A percentile compares a stretch with the other conserved stretches of the same genome.
These are phyloP conservation scores for Darevskia mixta DNA, from an alignment of 2,797 vertebrate genomes.

Conservation along the genomic window DNA sequence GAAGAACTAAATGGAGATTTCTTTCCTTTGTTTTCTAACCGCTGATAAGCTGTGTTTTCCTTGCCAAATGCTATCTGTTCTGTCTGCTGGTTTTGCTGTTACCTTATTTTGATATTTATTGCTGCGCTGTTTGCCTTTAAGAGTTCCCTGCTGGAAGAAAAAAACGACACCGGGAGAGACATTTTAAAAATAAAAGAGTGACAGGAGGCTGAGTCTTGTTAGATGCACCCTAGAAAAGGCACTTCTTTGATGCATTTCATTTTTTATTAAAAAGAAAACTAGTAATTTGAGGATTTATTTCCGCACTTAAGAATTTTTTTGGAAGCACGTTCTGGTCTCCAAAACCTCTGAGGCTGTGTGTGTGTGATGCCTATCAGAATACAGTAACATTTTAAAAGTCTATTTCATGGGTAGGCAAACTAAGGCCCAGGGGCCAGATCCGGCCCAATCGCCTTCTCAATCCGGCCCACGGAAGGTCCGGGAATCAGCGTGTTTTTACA, in stretches of 20 bases:
- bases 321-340: neutral
- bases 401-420: no score
- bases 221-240: no score
- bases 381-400: no score
- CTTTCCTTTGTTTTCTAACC: neutral
- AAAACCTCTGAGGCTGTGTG: neutral
- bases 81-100: neutral
- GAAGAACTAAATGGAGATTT: neutral
- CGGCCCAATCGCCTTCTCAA: no score
- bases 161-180: neutral
- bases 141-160: neutral
- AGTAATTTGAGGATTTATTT: neutral
- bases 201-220: neutral
- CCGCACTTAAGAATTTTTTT: no score
- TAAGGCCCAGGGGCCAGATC: no score
- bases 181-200: neutral
- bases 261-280: neutral
- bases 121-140: neutral
- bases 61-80: neutral
- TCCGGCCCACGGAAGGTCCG: fast-evolving
- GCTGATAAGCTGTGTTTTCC: neutral
- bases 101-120: conserved; percentile 5
- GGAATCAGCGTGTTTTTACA: no score
- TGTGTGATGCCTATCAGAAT: no score
- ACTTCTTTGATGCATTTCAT: neutral